Base-by-base conservation (phyloP, 1,140 invertebrate genomes). In the Aporrectodea caliginosa region DNA sequence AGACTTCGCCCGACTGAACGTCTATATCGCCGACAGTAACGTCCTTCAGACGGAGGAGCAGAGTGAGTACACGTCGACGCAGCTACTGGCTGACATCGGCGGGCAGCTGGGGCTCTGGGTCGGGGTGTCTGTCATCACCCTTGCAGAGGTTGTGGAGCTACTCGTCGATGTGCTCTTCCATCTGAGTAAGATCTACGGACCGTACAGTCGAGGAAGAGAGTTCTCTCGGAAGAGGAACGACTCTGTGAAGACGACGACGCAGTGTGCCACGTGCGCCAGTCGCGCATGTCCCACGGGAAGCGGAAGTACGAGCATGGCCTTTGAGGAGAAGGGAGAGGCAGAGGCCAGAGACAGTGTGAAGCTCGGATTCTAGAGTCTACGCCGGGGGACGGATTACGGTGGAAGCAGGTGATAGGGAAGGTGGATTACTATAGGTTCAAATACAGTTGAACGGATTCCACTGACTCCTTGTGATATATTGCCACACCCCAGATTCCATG, bases 31-130 rank as follows among this genome's bases (percentile, higher is more conserved):
- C 35, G 78, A 79, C 35, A 43, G 33, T 71, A 79, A 75, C 35
- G 78, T 79, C 1, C 35, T 79, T 0, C 75, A 75, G 35, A 79
- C 78, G 1, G 72, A 76, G 35, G 78, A 79, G 78, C 16, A 31
- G 27, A 6, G 22, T 1, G 78, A 79, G 2, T 79, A 79, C 72
- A 31, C 30, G 27, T 22, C 16, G 34, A 43, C 6, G 1, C 78
- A 79, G 78, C 58, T 79, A 35, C 34, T 79, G 16, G 34, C 71
- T n/a, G 78, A 79, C 43, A 73, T 79, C 35, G 78, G 78, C 32
- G 78, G 78, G 0, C 78, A 79, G 71, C 72, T 79, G 2, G 78
- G 78, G 16, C 73, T 79, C 1, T 79, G 78, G 78, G 72, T 79
- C 58, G 78, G 78, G 27, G 73, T 79, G 29, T 79, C 78, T 14